Conservation (phyloP, 2,888 invertebrate genomes). For the Eilema griseolum region DNA sequence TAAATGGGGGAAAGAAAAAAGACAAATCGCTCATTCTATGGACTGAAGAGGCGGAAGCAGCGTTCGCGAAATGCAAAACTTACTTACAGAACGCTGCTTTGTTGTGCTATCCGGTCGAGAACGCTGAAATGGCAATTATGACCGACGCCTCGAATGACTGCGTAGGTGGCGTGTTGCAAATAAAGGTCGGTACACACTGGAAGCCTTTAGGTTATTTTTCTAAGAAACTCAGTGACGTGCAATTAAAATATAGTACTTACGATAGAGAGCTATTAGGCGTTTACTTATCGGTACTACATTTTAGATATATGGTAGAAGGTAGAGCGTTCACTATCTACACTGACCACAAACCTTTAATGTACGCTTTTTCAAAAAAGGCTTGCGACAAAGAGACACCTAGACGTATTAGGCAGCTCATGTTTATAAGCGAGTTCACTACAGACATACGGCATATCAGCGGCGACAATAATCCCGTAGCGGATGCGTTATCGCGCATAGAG, state of each 20-base stretch:
- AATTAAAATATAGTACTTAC: not conserved
- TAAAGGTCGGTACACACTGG: too few species aligned
- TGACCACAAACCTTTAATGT: not conserved
- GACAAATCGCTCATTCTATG: constrained; percentile 19
- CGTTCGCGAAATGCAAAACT: constrained; percentile 22
- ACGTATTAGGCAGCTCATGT: too few species aligned
- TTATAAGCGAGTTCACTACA: too few species aligned
- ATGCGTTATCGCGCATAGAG: too few species aligned
- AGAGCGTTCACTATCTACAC: not conserved
- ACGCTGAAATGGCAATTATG: constrained; percentile 19
- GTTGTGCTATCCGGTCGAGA: constrained; percentile 15
- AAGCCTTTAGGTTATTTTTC: too few species aligned
- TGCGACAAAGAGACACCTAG: not conserved
- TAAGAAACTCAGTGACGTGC: too few species aligned
- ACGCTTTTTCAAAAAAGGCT: not conserved
- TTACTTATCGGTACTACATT: not conserved
- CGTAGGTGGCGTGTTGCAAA: not conserved
- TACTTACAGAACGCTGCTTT: constrained; percentile 10
- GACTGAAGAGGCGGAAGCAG: constrained; percentile 9
- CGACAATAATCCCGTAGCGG: too few species aligned
- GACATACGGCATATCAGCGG: too few species aligned
- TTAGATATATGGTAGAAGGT: not conserved
- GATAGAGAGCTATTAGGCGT: not conserved
- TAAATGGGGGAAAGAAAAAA: constrained; percentile 17
- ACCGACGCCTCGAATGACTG: constrained; percentile 21